Evolutionary conservation across 2,113 vertebrate genomes (phyloP).

Genomic region (Entomyzon cyanotis): DNA sequence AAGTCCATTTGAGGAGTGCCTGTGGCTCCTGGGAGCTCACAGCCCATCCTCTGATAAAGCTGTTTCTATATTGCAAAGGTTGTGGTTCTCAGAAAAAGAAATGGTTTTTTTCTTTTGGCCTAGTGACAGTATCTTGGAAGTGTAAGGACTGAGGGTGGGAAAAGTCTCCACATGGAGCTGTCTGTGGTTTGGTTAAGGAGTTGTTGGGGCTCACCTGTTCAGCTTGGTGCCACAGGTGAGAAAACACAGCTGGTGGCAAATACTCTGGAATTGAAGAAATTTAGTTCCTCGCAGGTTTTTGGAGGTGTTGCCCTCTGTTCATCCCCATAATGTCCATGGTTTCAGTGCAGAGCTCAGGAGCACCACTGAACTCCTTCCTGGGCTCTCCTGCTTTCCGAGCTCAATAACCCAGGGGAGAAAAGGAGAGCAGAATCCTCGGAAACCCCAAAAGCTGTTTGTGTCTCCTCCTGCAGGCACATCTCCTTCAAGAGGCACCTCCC

Average conservation of each 20-base stretch:
- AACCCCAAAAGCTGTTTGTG: neutral
- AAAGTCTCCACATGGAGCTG: rapidly evolving
- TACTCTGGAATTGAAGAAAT: neutral
- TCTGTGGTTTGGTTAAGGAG: neutral
- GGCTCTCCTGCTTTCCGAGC: neutral
- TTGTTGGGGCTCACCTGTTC: neutral
- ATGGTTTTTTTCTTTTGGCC: neutral
- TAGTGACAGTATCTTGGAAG: neutral
- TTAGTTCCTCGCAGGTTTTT: neutral
- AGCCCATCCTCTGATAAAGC: neutral
- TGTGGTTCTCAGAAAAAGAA: rapidly evolving
- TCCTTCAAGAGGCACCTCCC: constrained; percentile 95
- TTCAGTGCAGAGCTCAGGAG: neutral
- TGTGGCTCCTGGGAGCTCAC: neutral
- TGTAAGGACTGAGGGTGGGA: neutral
- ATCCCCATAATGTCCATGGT: rapidly evolving
- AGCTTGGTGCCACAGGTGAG: neutral
- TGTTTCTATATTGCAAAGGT: neutral
- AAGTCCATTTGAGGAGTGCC: neutral
- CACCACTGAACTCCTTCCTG: rapidly evolving
- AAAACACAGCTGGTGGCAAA: neutral
- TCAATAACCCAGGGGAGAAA: neutral
- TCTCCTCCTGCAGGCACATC: constrained; percentile 80
- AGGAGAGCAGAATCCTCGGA: neutral
- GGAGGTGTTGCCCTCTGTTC: neutral